Evolutionary conservation across 2,888 invertebrate genomes (phyloP), one percentile per base, ranked within the genome.

Genomic region (Carpatolechia fugitivella): DNA sequence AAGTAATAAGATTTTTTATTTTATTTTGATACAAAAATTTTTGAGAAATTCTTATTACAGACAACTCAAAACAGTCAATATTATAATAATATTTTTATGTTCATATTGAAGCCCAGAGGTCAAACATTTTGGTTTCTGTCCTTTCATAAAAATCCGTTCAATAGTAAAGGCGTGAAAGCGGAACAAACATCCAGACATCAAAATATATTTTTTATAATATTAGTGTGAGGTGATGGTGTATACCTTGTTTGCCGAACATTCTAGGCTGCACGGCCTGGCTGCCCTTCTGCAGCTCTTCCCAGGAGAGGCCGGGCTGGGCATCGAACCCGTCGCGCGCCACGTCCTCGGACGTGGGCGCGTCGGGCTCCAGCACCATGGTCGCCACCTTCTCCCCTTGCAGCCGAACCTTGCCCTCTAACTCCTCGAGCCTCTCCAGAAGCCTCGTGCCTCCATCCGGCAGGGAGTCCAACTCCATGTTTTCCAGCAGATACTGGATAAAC

Each of bases 381-480:
- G 84, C 78, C 0, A 94, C 79, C 63, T 88, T 87, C 47, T 85
- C 79, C 1, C 79, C 81, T 63, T 93, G 91, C 1, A 67, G 67
- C 1, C 80, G 72, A 18, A 93, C 80, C 59, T 90, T 82, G 0
- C 61, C 64, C 66, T 91, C 85, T 20, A 93, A 70, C 0, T 67
- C 65, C 0, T 80, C 73, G 18, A 92, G 87, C 20, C 92, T 90
- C 46, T 88, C 76, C 0, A 81, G 75, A 52, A 95, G 78, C 68
- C 90, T 91, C 16, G 77, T 72, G 0, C 95, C 95, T n/a, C 92
- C 90, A 68, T 95, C 95, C 0, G 94, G 94, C 5, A 95, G 77
- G 0, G 79, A 74, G 10, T 70, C 63, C 56, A 85, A 60, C 20
- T 88, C 85, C 86, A 89, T 85, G 52, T 78, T 75, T 14, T 82